phyloP scores from a whole-genome alignment of 1,140 invertebrate species.

The Zaprionus kolodkinae region DNA sequence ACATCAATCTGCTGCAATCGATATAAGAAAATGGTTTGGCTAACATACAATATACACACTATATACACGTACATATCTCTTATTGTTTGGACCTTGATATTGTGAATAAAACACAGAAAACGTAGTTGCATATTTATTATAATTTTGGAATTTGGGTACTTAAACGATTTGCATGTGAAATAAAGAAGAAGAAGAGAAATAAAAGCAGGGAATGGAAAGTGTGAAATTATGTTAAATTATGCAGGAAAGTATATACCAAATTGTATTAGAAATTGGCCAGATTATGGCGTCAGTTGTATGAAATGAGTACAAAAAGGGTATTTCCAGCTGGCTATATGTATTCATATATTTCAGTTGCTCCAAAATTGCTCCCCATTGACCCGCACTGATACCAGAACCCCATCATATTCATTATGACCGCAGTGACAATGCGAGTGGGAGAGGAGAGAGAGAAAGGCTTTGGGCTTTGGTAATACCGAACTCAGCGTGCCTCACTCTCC shows the following conservation, averaged over 20 bases:
- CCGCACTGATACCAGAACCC: conserved; percentile 30
- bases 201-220: neutral
- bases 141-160: neutral
- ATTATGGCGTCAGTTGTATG: conserved; percentile 40
- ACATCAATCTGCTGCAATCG: neutral
- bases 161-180: neutral
- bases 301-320: conserved; percentile 21
- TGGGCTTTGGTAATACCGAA: conserved; percentile 46
- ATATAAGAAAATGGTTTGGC: conserved; percentile 1
- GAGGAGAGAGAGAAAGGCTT: conserved; percentile 32
- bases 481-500: neutral
- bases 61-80: neutral
- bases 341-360: conserved; percentile 23
- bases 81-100: neutral
- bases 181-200: too few species aligned
- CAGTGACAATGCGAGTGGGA: conserved; percentile 24
- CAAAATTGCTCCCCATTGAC: conserved; percentile 37
- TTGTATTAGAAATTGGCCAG: conserved; percentile 13
- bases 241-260: conserved; percentile 9
- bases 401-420: conserved; percentile 52
- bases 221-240: conserved; percentile 23
- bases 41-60: neutral
- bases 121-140: neutral
- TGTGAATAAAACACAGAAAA: neutral
- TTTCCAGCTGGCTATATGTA: neutral